A percentile compares a stretch with the other conserved stretches of the same genome.
phyloP scores from a whole-genome alignment of 2,113 vertebrate genomes.

The crab-eating macaque (Macaca fascicularis) region DNA sequence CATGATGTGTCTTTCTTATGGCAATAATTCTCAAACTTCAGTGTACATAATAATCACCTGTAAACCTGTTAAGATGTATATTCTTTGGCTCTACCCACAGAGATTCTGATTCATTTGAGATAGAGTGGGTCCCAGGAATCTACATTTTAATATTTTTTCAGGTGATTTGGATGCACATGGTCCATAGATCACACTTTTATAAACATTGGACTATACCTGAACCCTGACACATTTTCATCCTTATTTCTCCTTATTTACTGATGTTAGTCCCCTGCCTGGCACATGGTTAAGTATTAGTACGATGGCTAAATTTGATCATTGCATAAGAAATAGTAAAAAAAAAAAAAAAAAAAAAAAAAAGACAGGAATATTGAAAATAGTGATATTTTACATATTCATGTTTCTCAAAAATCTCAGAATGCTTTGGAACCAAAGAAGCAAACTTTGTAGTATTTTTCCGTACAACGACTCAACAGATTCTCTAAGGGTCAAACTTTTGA shows the following conservation, averaged over 20 bases:
- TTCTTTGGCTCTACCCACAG: background rate
- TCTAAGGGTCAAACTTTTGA: constrained; percentile 28
- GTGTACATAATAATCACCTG: background rate
- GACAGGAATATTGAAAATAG: background rate
- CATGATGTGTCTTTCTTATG: background rate
- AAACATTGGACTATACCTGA: background rate
- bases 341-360: background rate
- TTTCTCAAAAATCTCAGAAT: constrained; percentile 2
- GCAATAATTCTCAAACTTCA: background rate
- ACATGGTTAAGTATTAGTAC: constrained; percentile 18
- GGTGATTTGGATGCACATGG: background rate
- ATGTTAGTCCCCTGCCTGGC: background rate
- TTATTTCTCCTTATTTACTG: background rate
- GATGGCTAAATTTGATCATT: background rate
- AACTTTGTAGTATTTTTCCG: background rate
- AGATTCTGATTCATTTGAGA: constrained; percentile 24
- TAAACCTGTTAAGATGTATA: background rate
- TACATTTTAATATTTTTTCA: background rate
- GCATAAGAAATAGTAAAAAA: background rate
- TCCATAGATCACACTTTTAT: background rate
- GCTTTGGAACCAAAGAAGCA: constrained; percentile 41
- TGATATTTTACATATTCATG: background rate
- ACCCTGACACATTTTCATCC: background rate
- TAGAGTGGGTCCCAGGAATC: background rate
- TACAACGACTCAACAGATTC: background rate